Percentiles rank a stretch among this genome's conserved stretches.
phyloP scores from a whole-genome alignment of 2,113 vertebrate genomes.

The Lasiurus borealis region DNA sequence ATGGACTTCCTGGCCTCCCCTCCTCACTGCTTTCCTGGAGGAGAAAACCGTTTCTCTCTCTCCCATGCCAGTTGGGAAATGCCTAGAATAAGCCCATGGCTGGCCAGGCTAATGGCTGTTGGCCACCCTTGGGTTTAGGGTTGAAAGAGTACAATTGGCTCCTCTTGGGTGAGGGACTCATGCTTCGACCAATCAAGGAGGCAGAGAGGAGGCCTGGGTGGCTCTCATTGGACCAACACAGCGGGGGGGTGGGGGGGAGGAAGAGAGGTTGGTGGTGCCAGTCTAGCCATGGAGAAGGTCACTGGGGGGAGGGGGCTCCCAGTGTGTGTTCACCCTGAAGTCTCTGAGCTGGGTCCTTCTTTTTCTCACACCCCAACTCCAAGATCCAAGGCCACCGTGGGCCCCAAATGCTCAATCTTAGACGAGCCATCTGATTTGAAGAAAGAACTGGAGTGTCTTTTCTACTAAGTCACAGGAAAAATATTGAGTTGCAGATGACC shows the following conservation, averaged over 20 bases:
- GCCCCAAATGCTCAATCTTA: neutral
- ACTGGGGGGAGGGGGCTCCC: neutral
- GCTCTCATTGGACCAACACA: neutral
- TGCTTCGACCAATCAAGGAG: neutral
- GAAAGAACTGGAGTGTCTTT: neutral
- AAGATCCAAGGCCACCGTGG: neutral
- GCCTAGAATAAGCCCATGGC: neutral
- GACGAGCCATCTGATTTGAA: neutral
- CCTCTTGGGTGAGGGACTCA: neutral
- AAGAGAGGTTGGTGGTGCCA: too few species aligned
- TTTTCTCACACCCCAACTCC: neutral
- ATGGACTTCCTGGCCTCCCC: neutral
- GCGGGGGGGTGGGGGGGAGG: too few species aligned
- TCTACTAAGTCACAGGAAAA: neutral
- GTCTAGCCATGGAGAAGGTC: neutral
- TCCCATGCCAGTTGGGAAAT: neutral
- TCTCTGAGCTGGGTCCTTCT: neutral
- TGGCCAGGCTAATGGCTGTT: neutral
- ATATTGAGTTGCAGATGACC: neutral
- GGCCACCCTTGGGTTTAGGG: neutral
- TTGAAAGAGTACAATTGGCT: neutral
- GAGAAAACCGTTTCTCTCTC: neutral
- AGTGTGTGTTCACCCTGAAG: accelerated
- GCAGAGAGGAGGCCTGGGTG: neutral
- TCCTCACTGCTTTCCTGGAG: neutral